Base-by-base conservation (phyloP, 2,113 vertebrate species). In the Bungarus multicinctus region DNA sequence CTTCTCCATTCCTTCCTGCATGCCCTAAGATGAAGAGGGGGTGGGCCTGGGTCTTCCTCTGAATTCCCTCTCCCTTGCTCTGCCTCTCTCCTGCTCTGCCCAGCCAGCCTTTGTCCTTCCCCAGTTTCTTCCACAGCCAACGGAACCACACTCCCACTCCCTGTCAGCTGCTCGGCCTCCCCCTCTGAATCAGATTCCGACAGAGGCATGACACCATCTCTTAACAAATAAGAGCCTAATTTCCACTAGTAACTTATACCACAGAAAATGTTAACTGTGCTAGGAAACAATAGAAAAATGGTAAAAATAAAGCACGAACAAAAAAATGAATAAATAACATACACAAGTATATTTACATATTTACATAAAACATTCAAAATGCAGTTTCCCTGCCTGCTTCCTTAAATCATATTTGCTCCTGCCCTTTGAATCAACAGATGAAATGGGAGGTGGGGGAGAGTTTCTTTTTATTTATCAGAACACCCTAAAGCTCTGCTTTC, bases 241-340 rank as follows among this genome's bases (percentile, higher is more conserved):
- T 93, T 93, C 93, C 57, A 20, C 91, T 64, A 30, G 8, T 53
- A 45, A 85, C 91, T 30, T 54, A 1, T 57, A 60, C 85, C 39
- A 90, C 53, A 39, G 74, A 92, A 64, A 90, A 88, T 60, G 39
- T 91, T 92, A 85, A 30, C 86, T 47, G 22, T 18, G 87, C 22
- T 55, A 55, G 55, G 87, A 60, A 69, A 47, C 0, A 0, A 25
- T 18, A 91, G 1, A 74, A 50, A 4, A 0, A 0, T 50, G 20
- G 58, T 87, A 85, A 91, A 0, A 25, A 14, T 11, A 16, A 54
- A 16, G 12, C 23, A 27, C 0, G 1, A 27, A 45, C 12, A 47
- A 57, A 54, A 39, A 58, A 8, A 45, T 39, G n/a, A 64, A 7
- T 0, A 5, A 57, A 3, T 47, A 27, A 58, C 86, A 10, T 0